Percentiles rank a stretch among this genome's conserved stretches.
Evolutionary conservation across 2,888 invertebrate genomes (phyloP).

Genomic region (Cylindroiulus punctatus): DNA sequence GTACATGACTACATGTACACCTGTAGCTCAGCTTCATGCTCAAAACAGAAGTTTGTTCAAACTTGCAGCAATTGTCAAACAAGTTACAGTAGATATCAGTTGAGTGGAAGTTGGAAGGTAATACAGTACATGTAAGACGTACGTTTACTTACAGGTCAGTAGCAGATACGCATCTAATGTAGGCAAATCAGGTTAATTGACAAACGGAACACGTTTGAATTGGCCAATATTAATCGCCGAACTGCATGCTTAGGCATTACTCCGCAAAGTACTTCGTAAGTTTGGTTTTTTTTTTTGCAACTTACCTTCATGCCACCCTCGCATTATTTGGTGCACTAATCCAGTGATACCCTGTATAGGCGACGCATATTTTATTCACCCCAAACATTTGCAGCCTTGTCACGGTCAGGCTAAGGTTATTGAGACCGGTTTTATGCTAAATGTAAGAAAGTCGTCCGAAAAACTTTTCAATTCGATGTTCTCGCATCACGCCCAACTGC

Average conservation of each 20-base stretch:
- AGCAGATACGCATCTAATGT: background rate
- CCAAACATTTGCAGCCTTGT: conserved; percentile 2
- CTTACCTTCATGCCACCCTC: background rate
- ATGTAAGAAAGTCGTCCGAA: background rate
- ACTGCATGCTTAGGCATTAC: background rate
- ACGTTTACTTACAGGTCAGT: conserved; percentile 8
- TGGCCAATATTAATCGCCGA: background rate
- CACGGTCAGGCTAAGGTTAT: conserved; percentile 26
- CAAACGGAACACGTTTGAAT: background rate
- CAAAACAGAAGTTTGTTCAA: too few species aligned
- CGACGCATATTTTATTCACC: background rate
- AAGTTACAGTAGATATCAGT: too few species aligned
- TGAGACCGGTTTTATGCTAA: conserved; percentile 39
- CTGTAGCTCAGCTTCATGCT: too few species aligned
- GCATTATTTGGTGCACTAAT: background rate
- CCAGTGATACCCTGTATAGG: background rate
- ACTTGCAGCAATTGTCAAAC: too few species aligned
- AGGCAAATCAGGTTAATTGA: background rate
- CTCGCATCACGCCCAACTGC: background rate
- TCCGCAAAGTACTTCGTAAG: background rate
- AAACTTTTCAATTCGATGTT: background rate
- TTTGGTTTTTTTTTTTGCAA: background rate
- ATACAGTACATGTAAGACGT: too few species aligned
- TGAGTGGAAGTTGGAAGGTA: too few species aligned
- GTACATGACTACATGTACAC: too few species aligned